Evolutionary conservation across 1,140 invertebrate genomes (phyloP).

Genomic region (Drosophila kikkawai): DNA sequence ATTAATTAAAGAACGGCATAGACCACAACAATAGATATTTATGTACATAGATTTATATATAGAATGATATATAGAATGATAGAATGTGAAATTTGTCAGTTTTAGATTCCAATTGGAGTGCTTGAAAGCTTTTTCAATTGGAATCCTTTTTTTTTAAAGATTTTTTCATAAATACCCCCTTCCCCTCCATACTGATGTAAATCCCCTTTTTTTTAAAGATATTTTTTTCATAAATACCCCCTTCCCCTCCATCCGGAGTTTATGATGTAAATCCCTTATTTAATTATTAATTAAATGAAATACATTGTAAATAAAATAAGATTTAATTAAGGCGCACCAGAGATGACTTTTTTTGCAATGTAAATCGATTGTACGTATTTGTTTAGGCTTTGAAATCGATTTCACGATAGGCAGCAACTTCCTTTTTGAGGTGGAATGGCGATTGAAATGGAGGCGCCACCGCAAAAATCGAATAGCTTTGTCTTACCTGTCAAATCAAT

Average conservation of each 20-base stretch:
- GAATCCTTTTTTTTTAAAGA: too few relatives aligned
- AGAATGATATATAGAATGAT: neutral
- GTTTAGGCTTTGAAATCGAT: neutral
- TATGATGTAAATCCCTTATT: too few relatives aligned
- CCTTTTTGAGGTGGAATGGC: neutral
- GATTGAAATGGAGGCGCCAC: neutral
- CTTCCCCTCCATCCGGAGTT: too few relatives aligned
- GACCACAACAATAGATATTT: neutral
- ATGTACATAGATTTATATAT: neutral
- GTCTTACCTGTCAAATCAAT: too few relatives aligned
- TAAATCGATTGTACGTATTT: neutral
- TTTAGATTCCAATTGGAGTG: neutral
- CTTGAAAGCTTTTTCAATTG: neutral
- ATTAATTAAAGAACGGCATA: conserved; percentile 61
- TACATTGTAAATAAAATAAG: neutral
- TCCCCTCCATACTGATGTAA: too few relatives aligned
- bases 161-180: neutral
- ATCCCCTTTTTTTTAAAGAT: too few relatives aligned
- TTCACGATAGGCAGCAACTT: neutral
- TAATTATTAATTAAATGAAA: neutral
- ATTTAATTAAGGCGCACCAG: neutral
- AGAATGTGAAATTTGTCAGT: neutral
- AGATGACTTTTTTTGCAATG: neutral
- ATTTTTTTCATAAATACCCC: neutral
- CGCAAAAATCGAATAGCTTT: neutral